Base-by-base conservation (phyloP, 2,113 vertebrate species). In the Mugil cephalus region DNA sequence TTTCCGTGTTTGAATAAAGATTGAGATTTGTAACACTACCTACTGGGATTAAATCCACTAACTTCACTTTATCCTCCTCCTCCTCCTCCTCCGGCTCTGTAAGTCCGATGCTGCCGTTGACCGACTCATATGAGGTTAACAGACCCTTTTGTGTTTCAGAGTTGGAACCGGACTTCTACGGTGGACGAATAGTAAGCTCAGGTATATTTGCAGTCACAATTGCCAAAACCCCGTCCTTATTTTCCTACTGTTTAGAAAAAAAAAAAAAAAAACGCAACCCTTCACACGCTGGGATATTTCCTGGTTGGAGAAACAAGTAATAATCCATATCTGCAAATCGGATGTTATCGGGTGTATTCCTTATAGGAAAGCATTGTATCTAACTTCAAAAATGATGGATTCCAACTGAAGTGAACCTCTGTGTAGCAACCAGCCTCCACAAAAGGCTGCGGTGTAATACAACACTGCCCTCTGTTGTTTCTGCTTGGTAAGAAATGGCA, bases 131-230 rank as follows among this genome's bases (percentile, higher is more conserved):
- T 9, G n/a, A 66, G 80, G 84, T 85, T 94, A 92, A 94, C 88
- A 83, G 72, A 82, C 58, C 70, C 95, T 98, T 96, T 97, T 99
- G 94, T 99, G 89, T 98, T 98, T 92, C 97, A 98, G 97, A 97
- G 95, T 92, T 95, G 94, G 85, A 95, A 93, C 91, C 93, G 87
- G 96, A 97, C 91, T 92, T 94, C 96, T 94, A 90, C 95, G 95
- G 82, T 95, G 97, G 96, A 98, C 96, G 83, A 86, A 92, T 95
- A 65, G 87, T 97, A 96, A 96, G 95, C 95, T 94, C 97, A 98
- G 97, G 97, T 99, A 98, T 95, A 94, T 91, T 79, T 82, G 87
- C 89, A 69, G 88, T 77, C 63, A 79, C 42, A 74, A 67, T 40
- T 59, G 52, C 24, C 8, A 35, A n/a, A 86, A 54, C 17, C 14